Conservation (phyloP, 1,140 invertebrate species). For the Aradophagus sp. region DNA sequence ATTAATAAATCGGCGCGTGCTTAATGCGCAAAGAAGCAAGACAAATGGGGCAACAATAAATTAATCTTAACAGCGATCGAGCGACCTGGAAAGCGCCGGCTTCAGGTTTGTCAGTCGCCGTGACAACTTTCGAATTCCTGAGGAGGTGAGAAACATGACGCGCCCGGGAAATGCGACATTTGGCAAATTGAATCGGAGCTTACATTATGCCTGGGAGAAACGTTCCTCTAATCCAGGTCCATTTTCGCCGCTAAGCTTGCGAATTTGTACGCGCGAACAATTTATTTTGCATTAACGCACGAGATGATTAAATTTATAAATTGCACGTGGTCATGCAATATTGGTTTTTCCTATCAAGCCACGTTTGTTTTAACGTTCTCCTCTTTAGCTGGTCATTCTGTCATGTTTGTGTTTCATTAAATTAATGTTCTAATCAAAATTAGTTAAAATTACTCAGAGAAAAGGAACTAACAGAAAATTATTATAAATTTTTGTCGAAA, state of each 20-base stretch:
- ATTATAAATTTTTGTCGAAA: too few relatives aligned
- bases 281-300: conserved; percentile 11
- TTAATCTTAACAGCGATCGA: conserved; percentile 9
- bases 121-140: conserved; percentile 38
- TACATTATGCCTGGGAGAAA: conserved; percentile 8
- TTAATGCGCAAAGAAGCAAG: conserved; percentile 7
- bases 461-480: too few relatives aligned
- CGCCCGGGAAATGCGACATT: conserved; percentile 23
- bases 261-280: conserved; percentile 7
- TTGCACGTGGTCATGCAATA: background rate
- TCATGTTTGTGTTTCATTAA: conserved; percentile 12
- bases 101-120: conserved; percentile 5
- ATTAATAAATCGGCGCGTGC: conserved; percentile 10
- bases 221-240: conserved; percentile 16
- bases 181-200: conserved; percentile 33
- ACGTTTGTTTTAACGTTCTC: too few relatives aligned
- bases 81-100: conserved; percentile 1
- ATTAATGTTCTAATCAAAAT: too few relatives aligned
- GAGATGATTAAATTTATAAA: conserved; percentile 11
- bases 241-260: conserved; percentile 13
- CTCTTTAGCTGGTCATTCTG: background rate
- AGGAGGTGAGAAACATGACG: conserved; percentile 8
- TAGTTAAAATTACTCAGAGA: too few relatives aligned
- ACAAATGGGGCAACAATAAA: conserved; percentile 1
- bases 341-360: too few relatives aligned